Conservation (phyloP, 2,888 invertebrate species). For the Nemotelus nigrinus region DNA sequence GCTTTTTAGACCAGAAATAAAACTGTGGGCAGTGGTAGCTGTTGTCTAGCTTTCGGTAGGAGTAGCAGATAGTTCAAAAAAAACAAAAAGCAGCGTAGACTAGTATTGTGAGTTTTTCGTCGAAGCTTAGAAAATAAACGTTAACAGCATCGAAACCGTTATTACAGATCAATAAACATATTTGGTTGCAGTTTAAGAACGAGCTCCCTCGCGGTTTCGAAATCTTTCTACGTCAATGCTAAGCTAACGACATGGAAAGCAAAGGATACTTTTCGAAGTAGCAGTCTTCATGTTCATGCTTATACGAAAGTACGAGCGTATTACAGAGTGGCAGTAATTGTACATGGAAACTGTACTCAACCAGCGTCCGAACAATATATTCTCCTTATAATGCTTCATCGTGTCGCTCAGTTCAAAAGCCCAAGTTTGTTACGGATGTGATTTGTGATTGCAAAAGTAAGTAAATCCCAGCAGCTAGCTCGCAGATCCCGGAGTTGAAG, state of each 20-base stretch:
- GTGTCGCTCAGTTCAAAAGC: constrained; percentile 6
- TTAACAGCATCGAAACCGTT: no score
- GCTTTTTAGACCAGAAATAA: background rate
- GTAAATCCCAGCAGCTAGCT: constrained; percentile 4
- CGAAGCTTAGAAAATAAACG: no score
- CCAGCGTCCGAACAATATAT: constrained; percentile 24
- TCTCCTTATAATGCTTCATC: constrained; percentile 23
- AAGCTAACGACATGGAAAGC: background rate
- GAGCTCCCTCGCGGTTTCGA: no score
- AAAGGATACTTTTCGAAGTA: constrained; percentile 28
- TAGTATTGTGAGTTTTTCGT: no score
- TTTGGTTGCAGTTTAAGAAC: no score
- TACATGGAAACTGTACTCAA: constrained; percentile 12
- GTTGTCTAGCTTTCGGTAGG: background rate
- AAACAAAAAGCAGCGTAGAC: no score
- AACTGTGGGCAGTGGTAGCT: background rate
- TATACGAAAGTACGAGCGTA: constrained; percentile 21
- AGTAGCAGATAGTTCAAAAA: background rate
- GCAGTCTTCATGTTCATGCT: constrained; percentile 35
- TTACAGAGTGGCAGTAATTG: constrained; percentile 22
- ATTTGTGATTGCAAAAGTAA: constrained; percentile 41
- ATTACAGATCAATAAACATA: no score
- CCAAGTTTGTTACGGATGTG: constrained; percentile 2
- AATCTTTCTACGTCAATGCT: constrained; percentile 8
- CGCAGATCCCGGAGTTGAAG: background rate